A percentile compares a stretch with the other conserved stretches of the same genome.
These are phyloP conservation scores for Macropus fuliginosus DNA, from an alignment of 2,797 vertebrate genomes.

Conservation along the genomic window DNA sequence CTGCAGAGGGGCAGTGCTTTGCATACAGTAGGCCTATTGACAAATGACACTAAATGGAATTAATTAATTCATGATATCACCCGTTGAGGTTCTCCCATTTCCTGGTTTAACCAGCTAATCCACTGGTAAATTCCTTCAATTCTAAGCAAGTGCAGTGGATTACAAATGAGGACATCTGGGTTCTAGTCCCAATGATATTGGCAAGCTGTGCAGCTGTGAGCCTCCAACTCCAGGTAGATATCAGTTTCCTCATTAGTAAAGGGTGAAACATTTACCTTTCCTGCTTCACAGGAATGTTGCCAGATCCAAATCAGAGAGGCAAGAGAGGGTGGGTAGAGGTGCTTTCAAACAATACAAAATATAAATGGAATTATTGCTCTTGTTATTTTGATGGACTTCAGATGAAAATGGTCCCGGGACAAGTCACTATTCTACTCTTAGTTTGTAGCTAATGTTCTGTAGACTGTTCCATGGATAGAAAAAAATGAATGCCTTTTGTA, in stretches of 20 bases:
- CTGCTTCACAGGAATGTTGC: neutral
- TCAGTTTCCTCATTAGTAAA: neutral
- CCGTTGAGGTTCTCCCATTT: neutral
- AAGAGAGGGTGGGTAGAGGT: neutral
- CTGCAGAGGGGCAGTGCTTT: neutral
- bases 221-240: neutral
- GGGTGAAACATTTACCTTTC: neutral
- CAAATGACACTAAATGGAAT: neutral
- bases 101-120: neutral
- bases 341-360: conserved; percentile 1
- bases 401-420: neutral
- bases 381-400: neutral
- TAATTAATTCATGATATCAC: neutral
- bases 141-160: neutral
- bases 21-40: neutral
- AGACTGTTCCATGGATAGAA: neutral
- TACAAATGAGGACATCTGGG: neutral
- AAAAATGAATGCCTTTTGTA: neutral
- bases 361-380: neutral
- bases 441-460: neutral
- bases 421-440: neutral
- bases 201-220: neutral
- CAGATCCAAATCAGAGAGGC: neutral
- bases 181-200: neutral
- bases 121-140: neutral